Base-by-base conservation (phyloP, 2,797 vertebrate species). In the Sparidentex hasta region DNA sequence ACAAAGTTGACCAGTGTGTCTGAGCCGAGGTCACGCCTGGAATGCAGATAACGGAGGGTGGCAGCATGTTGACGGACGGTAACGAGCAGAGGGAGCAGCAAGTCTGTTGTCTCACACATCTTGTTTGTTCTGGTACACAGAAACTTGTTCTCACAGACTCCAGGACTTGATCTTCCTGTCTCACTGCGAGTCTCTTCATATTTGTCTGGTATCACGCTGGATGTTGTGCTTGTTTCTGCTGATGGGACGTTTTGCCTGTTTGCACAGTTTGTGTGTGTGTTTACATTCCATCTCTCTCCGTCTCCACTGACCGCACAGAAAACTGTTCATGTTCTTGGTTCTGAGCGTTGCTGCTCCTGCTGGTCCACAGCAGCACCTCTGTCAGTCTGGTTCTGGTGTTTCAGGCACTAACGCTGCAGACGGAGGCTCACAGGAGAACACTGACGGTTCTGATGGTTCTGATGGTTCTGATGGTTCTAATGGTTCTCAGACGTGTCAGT, bases 11-110 rank as follows among this genome's bases (percentile, higher is more conserved):
- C 25, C 55, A 5, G 51, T 11, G 55, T n/a, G 64, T 76, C 41
- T 47, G 73, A 86, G 50, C 69, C 20, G 25, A 91, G 86, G 85
- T 91, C 81, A 85, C 12, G 47, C 47, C 78, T 44, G 78, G 68
- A 70, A 82, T 78, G 75, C 29, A 69, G 90, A 89, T 89, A 88
- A 85, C 77, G 72, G 72, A 46, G 29, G 33, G 59, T 0, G 13
- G 43, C 59, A 5, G 67, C 55, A 56, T 81, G 84, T 82, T 80
- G 71, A 91, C 85, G 80, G 46, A 75, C 69, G 57, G 78, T 54
- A 67, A 61, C 67, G 25, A 44, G 50, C 85, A 56, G 33, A 66
- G 74, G 58, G 83, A 81, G 83, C 61, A 17, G 50, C 62, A 50
- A 58, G 44, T 64, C 75, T 41, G 41, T 13, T 75, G 70, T 52